Evolutionary conservation across 2,888 invertebrate species (phyloP).

Genomic region (Diaphora mendica): DNA sequence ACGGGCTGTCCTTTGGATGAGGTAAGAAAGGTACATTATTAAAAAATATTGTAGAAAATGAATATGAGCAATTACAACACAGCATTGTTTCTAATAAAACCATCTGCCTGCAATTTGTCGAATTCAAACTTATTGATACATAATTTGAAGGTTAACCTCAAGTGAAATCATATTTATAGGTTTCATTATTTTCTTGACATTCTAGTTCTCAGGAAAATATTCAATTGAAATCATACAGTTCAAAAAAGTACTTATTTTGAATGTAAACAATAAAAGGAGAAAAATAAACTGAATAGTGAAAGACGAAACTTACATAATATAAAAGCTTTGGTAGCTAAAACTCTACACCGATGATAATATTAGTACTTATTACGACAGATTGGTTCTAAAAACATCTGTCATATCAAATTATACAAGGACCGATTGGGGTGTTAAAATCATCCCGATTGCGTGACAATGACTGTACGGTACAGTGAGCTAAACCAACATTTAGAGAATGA

Average conservation of each 20-base stretch:
- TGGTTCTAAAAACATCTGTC: conserved; percentile 71
- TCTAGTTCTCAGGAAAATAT: neutral
- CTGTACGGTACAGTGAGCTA: conserved; percentile 72
- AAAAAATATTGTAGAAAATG: neutral
- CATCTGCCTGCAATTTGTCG: neutral
- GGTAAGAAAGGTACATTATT: conserved; percentile 86
- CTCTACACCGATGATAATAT: conserved; percentile 32
- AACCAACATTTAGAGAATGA: conserved; percentile 71
- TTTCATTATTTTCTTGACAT: neutral
- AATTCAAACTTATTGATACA: neutral
- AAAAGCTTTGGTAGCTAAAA: conserved; percentile 16
- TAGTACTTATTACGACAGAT: conserved; percentile 3
- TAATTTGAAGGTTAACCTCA: neutral
- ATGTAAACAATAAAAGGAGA: neutral
- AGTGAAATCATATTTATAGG: neutral
- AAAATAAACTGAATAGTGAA: neutral
- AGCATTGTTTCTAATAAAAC: neutral
- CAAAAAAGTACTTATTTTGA: neutral
- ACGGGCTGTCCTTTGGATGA: conserved; percentile 98
- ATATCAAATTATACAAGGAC: conserved; percentile 64
- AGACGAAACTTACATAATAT: neutral
- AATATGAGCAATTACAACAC: conserved; percentile 14
- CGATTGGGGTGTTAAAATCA: conserved; percentile 72
- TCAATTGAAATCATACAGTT: neutral
- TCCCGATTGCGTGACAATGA: conserved; percentile 73